Evolutionary conservation across 2,888 invertebrate species (phyloP).

Genomic region (Meganola albula): DNA sequence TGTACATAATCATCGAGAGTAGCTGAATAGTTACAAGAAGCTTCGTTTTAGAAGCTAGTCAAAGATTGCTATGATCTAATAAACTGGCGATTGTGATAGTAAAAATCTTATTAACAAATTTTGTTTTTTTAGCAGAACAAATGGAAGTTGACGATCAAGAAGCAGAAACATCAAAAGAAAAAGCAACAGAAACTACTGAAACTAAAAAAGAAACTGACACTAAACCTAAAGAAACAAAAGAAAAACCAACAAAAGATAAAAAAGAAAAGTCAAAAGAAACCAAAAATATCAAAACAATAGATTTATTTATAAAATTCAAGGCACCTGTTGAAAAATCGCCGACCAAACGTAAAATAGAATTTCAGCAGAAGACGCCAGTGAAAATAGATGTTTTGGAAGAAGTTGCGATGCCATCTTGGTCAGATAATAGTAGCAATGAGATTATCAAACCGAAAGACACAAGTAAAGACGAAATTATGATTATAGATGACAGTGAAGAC

Average conservation of each 20-base stretch:
- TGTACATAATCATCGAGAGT: too few species aligned
- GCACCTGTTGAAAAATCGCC: constrained; percentile 51
- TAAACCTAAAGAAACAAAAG: constrained; percentile 8
- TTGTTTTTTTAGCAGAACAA: constrained; percentile 35
- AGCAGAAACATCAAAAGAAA: constrained; percentile 22
- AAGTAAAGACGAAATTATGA: constrained; percentile 27
- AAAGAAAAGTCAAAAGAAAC: constrained; percentile 27
- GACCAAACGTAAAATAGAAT: constrained; percentile 40
- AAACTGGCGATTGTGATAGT: too few species aligned
- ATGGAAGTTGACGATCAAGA: constrained; percentile 40
- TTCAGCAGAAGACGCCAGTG: constrained; percentile 54
- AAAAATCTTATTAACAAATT: too few species aligned
- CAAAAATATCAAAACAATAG: constrained; percentile 42
- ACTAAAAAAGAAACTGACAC: too few species aligned
- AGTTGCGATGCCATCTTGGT: constrained; percentile 71
- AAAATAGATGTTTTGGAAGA: constrained; percentile 63
- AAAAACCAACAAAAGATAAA: constrained; percentile 15
- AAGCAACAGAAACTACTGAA: constrained; percentile 22
- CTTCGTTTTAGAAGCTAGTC: too few species aligned
- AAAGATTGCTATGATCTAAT: too few species aligned
- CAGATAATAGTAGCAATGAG: constrained; percentile 64
- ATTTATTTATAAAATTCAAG: constrained; percentile 62
- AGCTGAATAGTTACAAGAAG: too few species aligned
- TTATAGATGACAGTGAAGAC: constrained; percentile 73
- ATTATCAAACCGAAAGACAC: constrained; percentile 44